Base-by-base conservation (phyloP, 64 coral and sea anemone species). In the Platygyra sinensis region DNA sequence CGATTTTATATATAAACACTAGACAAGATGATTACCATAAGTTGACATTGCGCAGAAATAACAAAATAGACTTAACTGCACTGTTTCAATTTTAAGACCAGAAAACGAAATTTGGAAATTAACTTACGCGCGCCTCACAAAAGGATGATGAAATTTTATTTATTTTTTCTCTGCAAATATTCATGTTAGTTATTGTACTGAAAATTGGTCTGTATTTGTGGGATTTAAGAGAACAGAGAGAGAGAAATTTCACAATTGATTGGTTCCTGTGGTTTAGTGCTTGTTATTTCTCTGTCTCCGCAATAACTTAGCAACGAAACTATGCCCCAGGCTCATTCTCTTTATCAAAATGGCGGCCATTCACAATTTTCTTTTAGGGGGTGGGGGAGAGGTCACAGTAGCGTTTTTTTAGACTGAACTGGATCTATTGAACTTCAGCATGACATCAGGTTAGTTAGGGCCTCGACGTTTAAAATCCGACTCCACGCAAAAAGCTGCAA, bases 11-110 rank as follows among this genome's bases (percentile, higher is more conserved):
- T n/a, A n/a, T n/a, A 14, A 25, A 10, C 14, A 2, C 71, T 11
- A 73, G 29, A 30, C 25, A 73, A 73, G 27, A 73, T n/a, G n/a
- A 73, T 73, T 73, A 73, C 11, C n/a, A 73, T 73, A 73, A 73
- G 25, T 73, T 30, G 31, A 73, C n/a, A 73, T 73, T 73, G 8
- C 1, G 54, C 54, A 57, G 54, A 57, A 57, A 57, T 57, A 57
- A 57, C 54, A 57, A 57, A 57, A 57, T 57, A 57, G 54, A 57
- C 71, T 33, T 29, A 8, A 30, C 29, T 10, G 25, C 27, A 33
- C 27, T 10, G 30, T 9, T 73, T 73, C 10, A 30, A 30, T 73
- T 46, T 73, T 15, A 73, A 29, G 30, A 33, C 25, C 8, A 73
- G 28, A 32, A 30, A 73, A 73, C 30, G 27, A 73, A 12, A 73